These are phyloP conservation scores for Leptarthrus brevirostris DNA, from an alignment of 2,888 invertebrate species.

Conservation along the genomic window DNA sequence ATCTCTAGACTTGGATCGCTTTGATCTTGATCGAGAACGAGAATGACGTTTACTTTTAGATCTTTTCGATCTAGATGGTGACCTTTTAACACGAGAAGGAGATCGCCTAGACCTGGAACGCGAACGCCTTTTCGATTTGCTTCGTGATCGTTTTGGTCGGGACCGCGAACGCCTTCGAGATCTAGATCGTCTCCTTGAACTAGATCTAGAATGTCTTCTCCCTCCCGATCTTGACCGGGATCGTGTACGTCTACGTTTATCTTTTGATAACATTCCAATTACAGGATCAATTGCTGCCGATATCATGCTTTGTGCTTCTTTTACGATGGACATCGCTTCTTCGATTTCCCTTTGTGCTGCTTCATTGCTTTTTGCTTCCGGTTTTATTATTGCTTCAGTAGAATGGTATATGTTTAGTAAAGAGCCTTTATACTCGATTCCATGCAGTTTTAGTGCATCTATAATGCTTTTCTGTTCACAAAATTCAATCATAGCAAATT, in stretches of 20 bases:
- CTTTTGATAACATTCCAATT: conserved; percentile 86
- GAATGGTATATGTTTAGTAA: conserved; percentile 84
- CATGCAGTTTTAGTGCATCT: conserved; percentile 87
- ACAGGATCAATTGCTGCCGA: conserved; percentile 94
- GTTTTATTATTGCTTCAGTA: conserved; percentile 89
- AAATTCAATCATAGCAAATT: conserved; percentile 92
- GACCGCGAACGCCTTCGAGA: conserved; percentile 72
- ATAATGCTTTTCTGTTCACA: conserved; percentile 90
- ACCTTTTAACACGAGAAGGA: conserved; percentile 62
- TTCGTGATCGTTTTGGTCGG: conserved; percentile 51
- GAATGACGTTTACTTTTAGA: conserved; percentile 68
- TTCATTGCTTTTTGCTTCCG: conserved; percentile 94
- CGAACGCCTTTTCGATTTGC: conserved; percentile 67
- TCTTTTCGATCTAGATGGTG: conserved; percentile 64
- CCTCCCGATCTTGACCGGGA: conserved; percentile 64
- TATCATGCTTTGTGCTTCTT: conserved; percentile 94
- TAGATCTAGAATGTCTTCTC: conserved; percentile 70
- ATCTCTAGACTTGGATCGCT: conserved; percentile 60
- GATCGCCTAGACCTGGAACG: conserved; percentile 68
- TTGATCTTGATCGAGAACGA: conserved; percentile 64
- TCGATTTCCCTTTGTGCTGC: conserved; percentile 96
- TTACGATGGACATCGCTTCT: conserved; percentile 96
- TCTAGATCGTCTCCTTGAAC: conserved; percentile 72
- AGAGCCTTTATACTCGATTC: conserved; percentile 79
- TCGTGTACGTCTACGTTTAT: conserved; percentile 75